phyloP scores from a whole-genome alignment of 2,113 vertebrate species.

The Pollimyrus isidori region DNA sequence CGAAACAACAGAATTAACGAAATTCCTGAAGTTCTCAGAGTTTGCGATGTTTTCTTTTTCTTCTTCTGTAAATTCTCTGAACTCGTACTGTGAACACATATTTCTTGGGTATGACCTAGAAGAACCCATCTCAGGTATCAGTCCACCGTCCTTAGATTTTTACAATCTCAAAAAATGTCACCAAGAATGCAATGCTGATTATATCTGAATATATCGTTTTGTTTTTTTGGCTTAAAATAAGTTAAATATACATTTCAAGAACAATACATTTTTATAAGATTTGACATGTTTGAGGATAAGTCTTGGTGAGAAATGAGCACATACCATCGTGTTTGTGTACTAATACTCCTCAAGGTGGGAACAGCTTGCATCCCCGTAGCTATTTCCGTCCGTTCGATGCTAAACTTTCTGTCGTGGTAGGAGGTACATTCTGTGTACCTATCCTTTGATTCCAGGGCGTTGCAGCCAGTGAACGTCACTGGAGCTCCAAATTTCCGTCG shows the following conservation, averaged over 20 bases:
- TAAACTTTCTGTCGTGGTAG: constrained; percentile 73
- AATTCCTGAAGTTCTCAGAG: constrained; percentile 58
- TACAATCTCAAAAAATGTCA: not conserved
- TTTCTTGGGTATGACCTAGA: constrained; percentile 71
- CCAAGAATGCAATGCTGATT: not conserved
- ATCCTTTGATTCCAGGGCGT: constrained; percentile 54
- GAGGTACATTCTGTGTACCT: constrained; percentile 60
- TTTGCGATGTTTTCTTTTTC: constrained; percentile 55
- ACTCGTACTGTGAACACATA: constrained; percentile 62
- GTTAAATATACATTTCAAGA: not conserved
- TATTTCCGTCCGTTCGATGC: constrained; percentile 65
- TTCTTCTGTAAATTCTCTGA: constrained; percentile 62
- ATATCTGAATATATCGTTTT: not conserved
- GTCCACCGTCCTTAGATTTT: not conserved
- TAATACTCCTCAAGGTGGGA: constrained; percentile 48
- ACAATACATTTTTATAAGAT: not conserved
- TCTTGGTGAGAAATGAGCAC: constrained; percentile 9
- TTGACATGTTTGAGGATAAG: not conserved
- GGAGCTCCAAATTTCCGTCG: constrained; percentile 58
- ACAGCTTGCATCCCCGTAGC: constrained; percentile 60
- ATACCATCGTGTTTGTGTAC: constrained; percentile 79
- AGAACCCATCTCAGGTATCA: constrained; percentile 23
- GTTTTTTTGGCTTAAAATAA: not conserved
- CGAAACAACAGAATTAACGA: constrained; percentile 53
- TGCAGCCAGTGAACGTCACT: constrained; percentile 62